phyloP scores from a whole-genome alignment of 1,140 invertebrate species.

The Bilobella aurantiaca region DNA sequence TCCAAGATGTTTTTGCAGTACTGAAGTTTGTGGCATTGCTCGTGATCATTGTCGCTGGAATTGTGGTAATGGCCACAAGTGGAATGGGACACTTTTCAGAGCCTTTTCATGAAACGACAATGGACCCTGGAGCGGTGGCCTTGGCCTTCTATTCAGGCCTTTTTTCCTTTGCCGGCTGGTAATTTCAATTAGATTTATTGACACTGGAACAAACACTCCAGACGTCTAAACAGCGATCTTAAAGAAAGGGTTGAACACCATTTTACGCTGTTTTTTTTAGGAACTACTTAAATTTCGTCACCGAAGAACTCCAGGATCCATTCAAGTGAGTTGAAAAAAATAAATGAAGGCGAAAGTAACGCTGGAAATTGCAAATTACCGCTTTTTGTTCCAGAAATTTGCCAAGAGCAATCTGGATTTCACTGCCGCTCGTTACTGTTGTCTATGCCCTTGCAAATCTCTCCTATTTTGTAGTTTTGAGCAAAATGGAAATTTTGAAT shows the following conservation, averaged over 20 bases:
- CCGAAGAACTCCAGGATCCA: conserved; percentile 88
- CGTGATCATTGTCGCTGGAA: conserved; percentile 75
- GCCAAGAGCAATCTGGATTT: conserved; percentile 86
- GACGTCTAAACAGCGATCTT: too few species aligned
- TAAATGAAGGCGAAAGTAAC: background rate
- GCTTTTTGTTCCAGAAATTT: conserved; percentile 59
- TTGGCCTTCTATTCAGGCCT: conserved; percentile 56
- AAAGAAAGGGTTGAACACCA: too few species aligned
- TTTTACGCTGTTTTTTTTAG: conserved; percentile 43
- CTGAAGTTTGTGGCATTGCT: conserved; percentile 83
- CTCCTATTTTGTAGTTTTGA: conserved; percentile 83
- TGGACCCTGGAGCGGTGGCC: conserved; percentile 45
- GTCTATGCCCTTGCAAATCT: conserved; percentile 89
- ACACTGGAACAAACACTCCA: too few species aligned
- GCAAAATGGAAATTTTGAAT: conserved; percentile 64
- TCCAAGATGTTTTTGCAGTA: conserved; percentile 86
- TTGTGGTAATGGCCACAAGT: conserved; percentile 47
- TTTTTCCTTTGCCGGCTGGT: conserved; percentile 59
- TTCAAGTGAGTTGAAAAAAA: conserved; percentile 52
- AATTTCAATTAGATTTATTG: conserved; percentile 15
- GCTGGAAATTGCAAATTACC: background rate
- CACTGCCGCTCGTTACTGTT: conserved; percentile 74
- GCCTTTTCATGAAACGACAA: conserved; percentile 48
- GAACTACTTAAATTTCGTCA: conserved; percentile 95
- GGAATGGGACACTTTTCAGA: conserved; percentile 45